These are phyloP conservation scores for Liasis olivaceus DNA, from an alignment of 2,797 vertebrate genomes.

Conservation along the genomic window DNA sequence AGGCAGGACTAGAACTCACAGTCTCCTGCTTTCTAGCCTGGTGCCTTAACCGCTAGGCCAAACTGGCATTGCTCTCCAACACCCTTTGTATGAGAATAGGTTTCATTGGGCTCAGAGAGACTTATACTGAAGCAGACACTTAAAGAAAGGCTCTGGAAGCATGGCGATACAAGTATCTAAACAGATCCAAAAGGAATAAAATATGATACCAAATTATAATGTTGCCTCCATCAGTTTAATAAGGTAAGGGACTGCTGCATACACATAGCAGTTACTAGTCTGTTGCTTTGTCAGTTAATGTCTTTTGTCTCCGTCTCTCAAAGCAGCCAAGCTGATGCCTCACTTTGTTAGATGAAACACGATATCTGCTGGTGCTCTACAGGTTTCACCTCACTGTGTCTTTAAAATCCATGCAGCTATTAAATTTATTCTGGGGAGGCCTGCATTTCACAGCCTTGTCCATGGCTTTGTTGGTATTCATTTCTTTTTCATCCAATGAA, in stretches of 20 bases:
- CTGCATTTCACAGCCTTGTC: neutral
- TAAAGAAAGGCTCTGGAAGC: neutral
- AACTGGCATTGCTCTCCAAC: neutral
- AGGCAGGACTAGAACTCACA: no score
- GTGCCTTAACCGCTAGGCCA: no score
- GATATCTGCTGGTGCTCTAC: neutral
- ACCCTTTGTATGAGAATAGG: neutral
- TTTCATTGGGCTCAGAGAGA: neutral
- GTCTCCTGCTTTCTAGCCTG: no score
- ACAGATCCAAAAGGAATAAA: neutral
- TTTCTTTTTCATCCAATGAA: neutral
- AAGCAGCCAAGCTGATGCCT: neutral
- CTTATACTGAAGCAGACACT: neutral
- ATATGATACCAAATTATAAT: neutral
- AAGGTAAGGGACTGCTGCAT: neutral
- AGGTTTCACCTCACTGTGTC: neutral
- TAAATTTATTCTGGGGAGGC: neutral
- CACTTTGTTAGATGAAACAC: neutral
- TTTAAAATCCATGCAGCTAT: neutral
- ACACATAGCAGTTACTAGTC: neutral
- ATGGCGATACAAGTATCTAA: neutral
- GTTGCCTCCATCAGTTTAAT: neutral
- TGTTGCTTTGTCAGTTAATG: neutral
- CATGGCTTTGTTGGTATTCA: neutral
- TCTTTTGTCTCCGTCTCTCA: neutral